Base-by-base conservation (phyloP, 2,797 vertebrate genomes). In the Gymnoscopelus microlampas region DNA sequence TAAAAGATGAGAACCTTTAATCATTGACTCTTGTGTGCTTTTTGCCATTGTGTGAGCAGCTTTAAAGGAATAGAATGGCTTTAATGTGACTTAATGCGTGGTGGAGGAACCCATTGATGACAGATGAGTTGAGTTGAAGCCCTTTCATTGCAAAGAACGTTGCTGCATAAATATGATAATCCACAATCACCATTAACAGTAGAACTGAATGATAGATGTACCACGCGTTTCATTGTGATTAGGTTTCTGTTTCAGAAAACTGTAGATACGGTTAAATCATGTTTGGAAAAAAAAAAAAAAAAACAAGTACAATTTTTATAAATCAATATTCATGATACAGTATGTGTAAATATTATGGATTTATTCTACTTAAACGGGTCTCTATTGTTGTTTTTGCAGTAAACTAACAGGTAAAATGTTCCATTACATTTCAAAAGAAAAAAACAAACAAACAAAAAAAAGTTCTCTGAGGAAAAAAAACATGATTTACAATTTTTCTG, bases 331-430 rank as follows among this genome's bases (percentile, higher is more conserved):
- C 89, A 90, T 92, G 85, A 89, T 91, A 44, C 39, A 44, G 39
- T 44, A 91, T 82, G 87, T 94, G 92, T 94, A 94, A 92, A 94
- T 94, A 93, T 88, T 90, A 93, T 81, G 88, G 85, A 93, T 92
- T 91, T 87, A 92, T 90, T 93, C 92, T 92, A 93, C 92, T 94
- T 92, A 93, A 94, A 91, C 89, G 89, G 90, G 85, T 92, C 91
- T 93, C 89, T 91, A 90, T 94, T 92, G 92, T 90, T 94, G 91
- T 93, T 93, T 92, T 93, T 92, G 90, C 89, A 92, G 92, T 94
- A 89, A 78, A 91, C 89, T 87, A 88, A 88, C 90, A 85, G 87
- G 86, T 90, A 79, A 89, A 92, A 90, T 93, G 87, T 91, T 91
- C 77, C 86, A 90, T 90, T 81, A 74, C 39, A 87, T 71, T 88